phyloP scores from a whole-genome alignment of 1,140 invertebrate genomes.

The Oryzaephilus surinamensis region DNA sequence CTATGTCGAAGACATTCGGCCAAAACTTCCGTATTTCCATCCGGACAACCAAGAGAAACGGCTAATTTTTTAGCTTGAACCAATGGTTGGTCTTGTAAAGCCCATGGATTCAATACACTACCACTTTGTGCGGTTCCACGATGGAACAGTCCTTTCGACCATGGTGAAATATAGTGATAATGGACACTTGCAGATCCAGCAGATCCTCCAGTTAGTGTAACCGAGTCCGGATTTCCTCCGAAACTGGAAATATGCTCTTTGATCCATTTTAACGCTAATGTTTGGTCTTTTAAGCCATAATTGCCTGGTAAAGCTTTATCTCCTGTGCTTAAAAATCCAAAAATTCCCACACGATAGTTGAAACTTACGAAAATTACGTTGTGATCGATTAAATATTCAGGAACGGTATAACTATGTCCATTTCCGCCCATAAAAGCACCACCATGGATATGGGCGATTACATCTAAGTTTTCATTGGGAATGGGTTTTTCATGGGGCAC shows the following conservation, averaged over 20 bases:
- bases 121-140: constrained; percentile 69
- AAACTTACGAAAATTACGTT: constrained; percentile 50
- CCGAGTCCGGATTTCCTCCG: constrained; percentile 44
- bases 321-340: constrained; percentile 22
- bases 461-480: constrained; percentile 35
- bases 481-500: constrained; percentile 20
- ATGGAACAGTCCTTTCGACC: constrained; percentile 46
- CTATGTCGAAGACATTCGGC: not conserved
- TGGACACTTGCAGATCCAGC: constrained; percentile 45
- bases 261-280: constrained; percentile 43
- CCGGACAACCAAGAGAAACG: not conserved
- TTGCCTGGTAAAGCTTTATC: constrained; percentile 36
- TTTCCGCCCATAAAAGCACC: constrained; percentile 47
- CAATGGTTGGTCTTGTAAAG: not conserved
- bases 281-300: constrained; percentile 49
- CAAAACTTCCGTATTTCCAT: not conserved
- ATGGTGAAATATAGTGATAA: constrained; percentile 40
- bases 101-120: constrained; percentile 56
- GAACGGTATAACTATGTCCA: constrained; percentile 24
- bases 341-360: constrained; percentile 49
- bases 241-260: constrained; percentile 47
- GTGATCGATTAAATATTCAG: constrained; percentile 44
- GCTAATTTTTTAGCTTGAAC: constrained; percentile 1
- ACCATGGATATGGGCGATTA: constrained; percentile 46
- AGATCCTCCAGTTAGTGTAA: constrained; percentile 33